Evolutionary conservation across 2,888 invertebrate species (phyloP).

Genomic region (Erebia palarica): DNA sequence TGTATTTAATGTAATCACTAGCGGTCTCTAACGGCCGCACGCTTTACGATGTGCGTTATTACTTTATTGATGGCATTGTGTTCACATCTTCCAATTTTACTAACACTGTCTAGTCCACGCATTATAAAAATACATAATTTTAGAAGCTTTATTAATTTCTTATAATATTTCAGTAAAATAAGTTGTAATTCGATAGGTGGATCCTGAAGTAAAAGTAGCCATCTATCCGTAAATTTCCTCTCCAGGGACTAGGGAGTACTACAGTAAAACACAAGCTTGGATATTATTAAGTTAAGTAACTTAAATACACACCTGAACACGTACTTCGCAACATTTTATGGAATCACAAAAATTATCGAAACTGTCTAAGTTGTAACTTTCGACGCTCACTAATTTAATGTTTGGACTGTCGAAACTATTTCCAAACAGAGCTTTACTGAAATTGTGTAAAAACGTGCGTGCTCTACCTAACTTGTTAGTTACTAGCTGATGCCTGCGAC

Average conservation of each 20-base stretch:
- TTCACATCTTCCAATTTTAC: conserved; percentile 6
- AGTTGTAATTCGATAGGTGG: background rate
- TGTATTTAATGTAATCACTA: background rate
- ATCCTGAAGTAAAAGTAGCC: background rate
- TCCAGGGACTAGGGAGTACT: background rate
- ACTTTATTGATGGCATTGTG: background rate
- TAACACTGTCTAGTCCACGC: background rate
- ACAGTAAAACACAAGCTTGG: background rate
- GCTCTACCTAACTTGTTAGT: background rate
- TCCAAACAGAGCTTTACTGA: conserved; percentile 5
- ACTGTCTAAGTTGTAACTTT: conserved; percentile 14
- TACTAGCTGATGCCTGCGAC: too few species aligned
- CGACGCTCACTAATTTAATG: conserved; percentile 8
- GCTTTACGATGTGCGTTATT: background rate
- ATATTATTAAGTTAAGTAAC: background rate
- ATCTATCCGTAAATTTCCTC: background rate
- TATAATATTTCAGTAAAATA: too few species aligned
- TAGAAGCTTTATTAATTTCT: too few species aligned
- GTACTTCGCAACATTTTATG: conserved; percentile 20
- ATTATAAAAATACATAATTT: too few species aligned
- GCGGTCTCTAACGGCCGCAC: background rate
- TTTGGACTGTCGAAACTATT: conserved; percentile 27
- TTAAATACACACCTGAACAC: conserved; percentile 8
- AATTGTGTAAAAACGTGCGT: conserved; percentile 14
- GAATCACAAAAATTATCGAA: conserved; percentile 18